Conservation (phyloP, 1,140 invertebrate genomes). For the Macrobrachium nipponense region DNA sequence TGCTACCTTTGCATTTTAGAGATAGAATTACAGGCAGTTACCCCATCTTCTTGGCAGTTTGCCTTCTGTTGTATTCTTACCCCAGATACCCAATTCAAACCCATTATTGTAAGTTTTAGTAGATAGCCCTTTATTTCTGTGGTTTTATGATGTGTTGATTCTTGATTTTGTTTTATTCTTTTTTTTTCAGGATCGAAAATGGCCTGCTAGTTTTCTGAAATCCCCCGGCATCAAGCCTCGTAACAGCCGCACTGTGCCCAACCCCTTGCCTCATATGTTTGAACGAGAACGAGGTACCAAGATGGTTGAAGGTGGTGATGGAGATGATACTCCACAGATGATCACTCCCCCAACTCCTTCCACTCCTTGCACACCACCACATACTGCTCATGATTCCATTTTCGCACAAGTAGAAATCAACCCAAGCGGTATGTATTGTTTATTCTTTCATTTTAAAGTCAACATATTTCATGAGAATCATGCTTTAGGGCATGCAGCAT, state of each 20-base stretch:
- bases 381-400: slow-evolving; percentile 64
- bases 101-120: too few relatives aligned
- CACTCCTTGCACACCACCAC: slow-evolving; percentile 68
- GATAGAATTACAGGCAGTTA: too few relatives aligned
- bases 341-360: slow-evolving; percentile 66
- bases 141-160: not conserved
- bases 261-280: slow-evolving; percentile 67
- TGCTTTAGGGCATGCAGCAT: too few relatives aligned
- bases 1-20: too few relatives aligned
- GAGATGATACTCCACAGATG: slow-evolving; percentile 63
- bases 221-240: slow-evolving; percentile 90
- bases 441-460: not conserved
- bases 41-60: too few relatives aligned
- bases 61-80: too few relatives aligned
- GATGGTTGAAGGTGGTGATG: slow-evolving; percentile 65
- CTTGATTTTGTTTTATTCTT: not conserved
- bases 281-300: slow-evolving; percentile 49
- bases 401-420: slow-evolving; percentile 60
- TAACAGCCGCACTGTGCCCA: slow-evolving; percentile 70
- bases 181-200: slow-evolving; percentile 79
- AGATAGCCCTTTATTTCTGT: too few relatives aligned
- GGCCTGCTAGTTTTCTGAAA: slow-evolving; percentile 88
- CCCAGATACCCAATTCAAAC: too few relatives aligned
- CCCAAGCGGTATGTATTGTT: slow-evolving; percentile 37
- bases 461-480: too few relatives aligned